Percentiles rank a stretch among this genome's conserved stretches.
Conservation (phyloP, 2,797 vertebrate species). For the Echeneis naucrates region DNA sequence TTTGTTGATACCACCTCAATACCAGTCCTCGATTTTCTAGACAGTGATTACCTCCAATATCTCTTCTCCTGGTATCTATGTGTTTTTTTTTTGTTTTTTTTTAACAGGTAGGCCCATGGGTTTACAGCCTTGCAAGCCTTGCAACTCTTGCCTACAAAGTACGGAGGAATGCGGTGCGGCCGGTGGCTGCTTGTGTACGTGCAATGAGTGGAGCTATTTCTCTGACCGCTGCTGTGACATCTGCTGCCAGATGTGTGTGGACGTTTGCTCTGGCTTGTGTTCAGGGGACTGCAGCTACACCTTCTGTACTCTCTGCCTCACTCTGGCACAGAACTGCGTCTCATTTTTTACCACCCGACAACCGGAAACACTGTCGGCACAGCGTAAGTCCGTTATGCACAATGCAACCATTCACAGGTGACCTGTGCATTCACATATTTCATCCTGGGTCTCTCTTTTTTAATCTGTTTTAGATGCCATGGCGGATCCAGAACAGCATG, state of each 20-base stretch:
- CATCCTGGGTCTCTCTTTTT: conserved; percentile 20
- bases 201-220: conserved; percentile 60
- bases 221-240: conserved; percentile 80
- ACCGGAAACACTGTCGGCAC: conserved; percentile 32
- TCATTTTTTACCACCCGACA: conserved; percentile 36
- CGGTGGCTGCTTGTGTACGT: conserved; percentile 43
- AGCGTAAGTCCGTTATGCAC: conserved; percentile 45
- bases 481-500: conserved; percentile 17
- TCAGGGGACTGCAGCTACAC: conserved; percentile 80
- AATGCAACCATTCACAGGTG: conserved; percentile 15
- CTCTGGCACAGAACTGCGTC: conserved; percentile 55
- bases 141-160: conserved; percentile 63
- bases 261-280: conserved; percentile 71
- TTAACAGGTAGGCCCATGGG: conserved; percentile 72
- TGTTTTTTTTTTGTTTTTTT: no score
- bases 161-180: conserved; percentile 47
- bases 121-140: conserved; percentile 70
- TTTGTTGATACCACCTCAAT: conserved; percentile 51
- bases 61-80: conserved; percentile 46
- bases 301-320: conserved; percentile 74
- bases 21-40: conserved; percentile 61
- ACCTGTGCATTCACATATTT: conserved; percentile 1
- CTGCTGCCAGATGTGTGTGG: conserved; percentile 81
- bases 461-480: conserved; percentile 46
- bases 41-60: conserved; percentile 69